Evolutionary conservation across 2,888 invertebrate species (phyloP), one percentile per base, ranked within the genome.

Genomic region (Graphium colonna): DNA sequence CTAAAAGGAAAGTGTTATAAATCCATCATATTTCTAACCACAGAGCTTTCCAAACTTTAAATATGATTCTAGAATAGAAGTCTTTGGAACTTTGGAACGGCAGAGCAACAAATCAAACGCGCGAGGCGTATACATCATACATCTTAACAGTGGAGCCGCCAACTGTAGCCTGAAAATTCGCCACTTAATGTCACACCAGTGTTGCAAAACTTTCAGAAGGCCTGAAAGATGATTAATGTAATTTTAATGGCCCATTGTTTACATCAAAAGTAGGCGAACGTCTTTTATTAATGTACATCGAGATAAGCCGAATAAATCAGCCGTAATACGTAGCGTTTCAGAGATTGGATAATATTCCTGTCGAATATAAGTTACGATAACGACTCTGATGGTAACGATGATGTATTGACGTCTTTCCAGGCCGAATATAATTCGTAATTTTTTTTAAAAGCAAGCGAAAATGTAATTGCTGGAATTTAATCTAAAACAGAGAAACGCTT

Each of bases 211-310:
- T 60, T 63, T 59, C 55, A 48, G 58, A 53, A 59, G 61, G 61
- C 63, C 59, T 58, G 61, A 62, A 63, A 59, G 49, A 70, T 77
- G 78, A 78, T 78, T 77, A 78, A 78, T 77, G 78, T 68, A 60
- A 62, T 70, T 74, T 71, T 78, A 74, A 78, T 77, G 77, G 75
- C 71, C 61, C 68, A 75, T 77, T 78, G 78, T 78, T 75, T 75
- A 67, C 59, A 54, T 57, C 51, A 51, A 52, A 57, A 47, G 38
- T 39, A 40, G 39, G 40, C 26, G 31, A 53, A 44, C 53, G 57
- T 57, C 61, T 65, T 63, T 61, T 65, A 62, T 62, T 63, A 62
- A 61, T 59, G 61, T 58, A 54, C 40, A 49, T 45, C 36, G 33
- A 49, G 54, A 54, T 54, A 50, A 36, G 45, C 49, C 26, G 26